A percentile compares a stretch with the other conserved stretches of the same genome.
These are phyloP conservation scores for Caenorhabditis sp. DNA, from an alignment of 2,888 invertebrate genomes.

Conservation along the genomic window DNA sequence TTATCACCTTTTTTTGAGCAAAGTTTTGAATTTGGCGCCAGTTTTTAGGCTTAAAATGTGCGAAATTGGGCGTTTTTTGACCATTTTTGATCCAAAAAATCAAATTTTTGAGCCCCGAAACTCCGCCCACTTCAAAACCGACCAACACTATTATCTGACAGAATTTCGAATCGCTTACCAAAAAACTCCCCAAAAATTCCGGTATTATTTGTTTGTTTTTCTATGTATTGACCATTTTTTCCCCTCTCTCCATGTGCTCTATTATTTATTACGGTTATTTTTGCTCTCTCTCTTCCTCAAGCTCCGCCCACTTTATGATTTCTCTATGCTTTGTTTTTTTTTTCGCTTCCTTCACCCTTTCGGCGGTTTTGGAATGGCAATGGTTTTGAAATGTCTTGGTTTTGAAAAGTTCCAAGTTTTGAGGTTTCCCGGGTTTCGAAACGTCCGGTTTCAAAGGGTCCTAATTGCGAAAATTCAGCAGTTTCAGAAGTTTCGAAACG, in stretches of 20 bases:
- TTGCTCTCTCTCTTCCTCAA: background rate
- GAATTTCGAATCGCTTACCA: too few relatives aligned
- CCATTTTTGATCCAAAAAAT: too few relatives aligned
- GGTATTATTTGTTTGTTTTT: constrained; percentile 30
- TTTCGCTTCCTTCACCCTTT: background rate
- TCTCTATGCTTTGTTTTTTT: background rate
- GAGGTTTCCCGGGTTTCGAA: background rate
- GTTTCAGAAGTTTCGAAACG: background rate
- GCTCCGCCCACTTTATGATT: background rate
- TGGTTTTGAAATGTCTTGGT: background rate
- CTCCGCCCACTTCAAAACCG: background rate
- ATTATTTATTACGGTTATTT: constrained; percentile 29
- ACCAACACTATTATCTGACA: too few relatives aligned
- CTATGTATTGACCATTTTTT: constrained; percentile 25
- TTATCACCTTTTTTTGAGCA: too few relatives aligned
- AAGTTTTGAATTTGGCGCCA: too few relatives aligned
- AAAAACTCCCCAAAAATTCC: constrained; percentile 6
- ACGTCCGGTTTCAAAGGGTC: background rate
- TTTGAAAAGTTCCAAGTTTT: background rate
- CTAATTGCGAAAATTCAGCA: background rate
- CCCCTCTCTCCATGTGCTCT: constrained; percentile 1
- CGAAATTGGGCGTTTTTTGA: too few relatives aligned
- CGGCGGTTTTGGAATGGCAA: background rate
- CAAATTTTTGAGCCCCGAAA: background rate
- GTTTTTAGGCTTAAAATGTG: too few relatives aligned